phyloP scores from a whole-genome alignment of 2,888 invertebrate genomes.

The Xanthostigma xanthostigma region DNA sequence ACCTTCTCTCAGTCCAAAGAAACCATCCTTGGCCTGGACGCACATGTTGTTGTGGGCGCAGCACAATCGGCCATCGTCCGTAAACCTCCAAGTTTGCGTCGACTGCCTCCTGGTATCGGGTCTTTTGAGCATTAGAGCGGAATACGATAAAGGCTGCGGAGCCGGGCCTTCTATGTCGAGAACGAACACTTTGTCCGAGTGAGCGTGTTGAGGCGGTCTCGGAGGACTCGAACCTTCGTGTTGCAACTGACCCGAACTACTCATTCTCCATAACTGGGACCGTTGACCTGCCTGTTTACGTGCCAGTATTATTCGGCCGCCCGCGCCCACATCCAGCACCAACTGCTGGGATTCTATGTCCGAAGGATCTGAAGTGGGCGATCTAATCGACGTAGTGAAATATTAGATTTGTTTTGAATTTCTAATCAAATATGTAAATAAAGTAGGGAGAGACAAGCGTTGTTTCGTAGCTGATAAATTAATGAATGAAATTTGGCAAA shows the following conservation, averaged over 20 bases:
- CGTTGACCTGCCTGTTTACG: slow-evolving; percentile 55
- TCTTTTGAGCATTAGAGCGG: slow-evolving; percentile 64
- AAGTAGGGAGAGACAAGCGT: too few relatives aligned
- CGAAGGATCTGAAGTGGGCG: slow-evolving; percentile 22
- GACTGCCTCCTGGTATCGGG: slow-evolving; percentile 69
- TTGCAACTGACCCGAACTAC: slow-evolving; percentile 72
- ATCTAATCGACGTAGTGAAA: background rate
- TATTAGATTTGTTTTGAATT: background rate
- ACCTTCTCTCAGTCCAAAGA: slow-evolving; percentile 39
- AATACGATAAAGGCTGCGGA: slow-evolving; percentile 65
- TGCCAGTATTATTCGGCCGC: slow-evolving; percentile 51
- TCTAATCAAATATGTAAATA: background rate
- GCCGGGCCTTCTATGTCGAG: slow-evolving; percentile 81
- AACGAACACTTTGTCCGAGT: slow-evolving; percentile 39
- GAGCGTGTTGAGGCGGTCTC: slow-evolving; percentile 23
- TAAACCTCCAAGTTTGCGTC: slow-evolving; percentile 89
- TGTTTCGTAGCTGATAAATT: background rate
- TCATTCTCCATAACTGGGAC: slow-evolving; percentile 90
- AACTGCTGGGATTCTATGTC: slow-evolving; percentile 58
- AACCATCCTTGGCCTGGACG: slow-evolving; percentile 58
- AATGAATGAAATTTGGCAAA: background rate
- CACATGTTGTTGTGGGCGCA: slow-evolving; percentile 81
- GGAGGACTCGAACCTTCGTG: slow-evolving; percentile 82
- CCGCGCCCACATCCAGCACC: slow-evolving; percentile 62
- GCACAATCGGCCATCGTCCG: slow-evolving; percentile 67